These are phyloP conservation scores for Brachionus rotundiformis DNA, from an alignment of 1,140 invertebrate genomes.

Conservation along the genomic window DNA sequence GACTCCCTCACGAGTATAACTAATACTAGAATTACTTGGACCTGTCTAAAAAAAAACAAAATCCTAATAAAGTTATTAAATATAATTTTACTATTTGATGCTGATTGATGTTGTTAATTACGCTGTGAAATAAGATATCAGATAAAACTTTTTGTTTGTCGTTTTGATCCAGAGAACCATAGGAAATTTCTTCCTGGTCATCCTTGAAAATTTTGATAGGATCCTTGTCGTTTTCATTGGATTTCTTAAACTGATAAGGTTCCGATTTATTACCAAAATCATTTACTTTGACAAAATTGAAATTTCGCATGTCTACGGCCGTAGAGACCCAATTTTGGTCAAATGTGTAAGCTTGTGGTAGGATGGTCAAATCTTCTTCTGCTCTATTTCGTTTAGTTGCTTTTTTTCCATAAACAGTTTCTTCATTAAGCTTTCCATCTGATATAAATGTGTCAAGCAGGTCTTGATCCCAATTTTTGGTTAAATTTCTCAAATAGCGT, in stretches of 20 bases:
- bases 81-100: neutral
- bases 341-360: constrained; percentile 36
- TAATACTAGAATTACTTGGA: neutral
- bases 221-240: neutral
- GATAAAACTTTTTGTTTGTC: constrained; percentile 48
- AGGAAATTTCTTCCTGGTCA: neutral
- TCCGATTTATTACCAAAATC: neutral
- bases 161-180: constrained; percentile 17
- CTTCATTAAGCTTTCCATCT: constrained; percentile 26
- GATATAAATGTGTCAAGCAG: constrained; percentile 45
- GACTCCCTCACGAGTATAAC: neutral
- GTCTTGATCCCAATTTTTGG: constrained; percentile 49
- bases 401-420: constrained; percentile 7
- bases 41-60: constrained; percentile 1
- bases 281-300: constrained; percentile 14
- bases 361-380: constrained; percentile 16
- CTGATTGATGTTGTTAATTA: constrained; percentile 35
- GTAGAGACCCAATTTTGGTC: constrained; percentile 5
- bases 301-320: constrained; percentile 6
- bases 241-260: neutral
- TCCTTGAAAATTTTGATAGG: constrained; percentile 17
- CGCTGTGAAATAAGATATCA: constrained; percentile 36
- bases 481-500: constrained; percentile 40
- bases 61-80: neutral
- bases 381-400: neutral